These are phyloP conservation scores for Limanda limanda DNA, from an alignment of 2,113 vertebrate genomes.

Conservation along the genomic window DNA sequence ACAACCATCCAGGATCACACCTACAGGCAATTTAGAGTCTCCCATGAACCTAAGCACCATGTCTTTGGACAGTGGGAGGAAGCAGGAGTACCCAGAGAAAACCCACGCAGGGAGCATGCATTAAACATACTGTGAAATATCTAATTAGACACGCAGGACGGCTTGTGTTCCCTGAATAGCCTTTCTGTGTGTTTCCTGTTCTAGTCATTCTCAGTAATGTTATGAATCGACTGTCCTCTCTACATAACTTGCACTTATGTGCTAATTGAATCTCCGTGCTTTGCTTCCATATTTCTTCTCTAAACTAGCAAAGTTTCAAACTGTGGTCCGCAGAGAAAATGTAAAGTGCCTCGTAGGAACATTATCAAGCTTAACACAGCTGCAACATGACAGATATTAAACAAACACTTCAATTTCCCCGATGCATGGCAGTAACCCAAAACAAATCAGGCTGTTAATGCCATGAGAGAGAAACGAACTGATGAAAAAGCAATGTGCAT, in stretches of 20 bases:
- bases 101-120: background rate
- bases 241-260: conserved; percentile 12
- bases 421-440: background rate
- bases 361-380: conserved; percentile 20
- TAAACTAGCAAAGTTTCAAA: conserved; percentile 29
- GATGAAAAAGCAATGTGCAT: background rate
- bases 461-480: background rate
- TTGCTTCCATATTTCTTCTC: conserved; percentile 18
- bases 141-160: background rate
- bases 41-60: background rate
- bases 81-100: background rate
- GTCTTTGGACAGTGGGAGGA: background rate
- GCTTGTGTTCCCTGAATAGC: conserved; percentile 23
- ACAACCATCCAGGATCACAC: background rate
- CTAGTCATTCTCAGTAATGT: conserved; percentile 14
- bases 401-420: conserved; percentile 7
- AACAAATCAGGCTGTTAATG: background rate
- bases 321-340: conserved; percentile 14
- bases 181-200: conserved; percentile 17
- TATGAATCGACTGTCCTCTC: conserved; percentile 4
- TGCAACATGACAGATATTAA: conserved; percentile 23
- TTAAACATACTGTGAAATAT: background rate
- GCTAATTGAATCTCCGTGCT: conserved; percentile 30
- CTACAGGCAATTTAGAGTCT: background rate
- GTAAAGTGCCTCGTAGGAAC: background rate